These are phyloP conservation scores for Cryptoleucopteryx plumbea DNA, from an alignment of 2,113 vertebrate species.

Conservation along the genomic window DNA sequence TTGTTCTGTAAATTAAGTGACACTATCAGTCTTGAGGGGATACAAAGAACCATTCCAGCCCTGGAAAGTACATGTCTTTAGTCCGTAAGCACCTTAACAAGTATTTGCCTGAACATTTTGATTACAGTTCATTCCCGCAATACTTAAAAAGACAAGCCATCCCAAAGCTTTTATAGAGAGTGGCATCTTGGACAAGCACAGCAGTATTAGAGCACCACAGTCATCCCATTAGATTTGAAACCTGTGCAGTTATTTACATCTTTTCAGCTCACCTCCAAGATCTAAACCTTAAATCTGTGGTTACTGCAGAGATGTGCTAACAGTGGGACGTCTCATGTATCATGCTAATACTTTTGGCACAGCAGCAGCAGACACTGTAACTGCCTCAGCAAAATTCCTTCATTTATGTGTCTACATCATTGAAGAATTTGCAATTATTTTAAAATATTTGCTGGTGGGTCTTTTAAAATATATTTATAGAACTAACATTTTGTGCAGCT, in stretches of 20 bases:
- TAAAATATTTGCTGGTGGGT: not conserved
- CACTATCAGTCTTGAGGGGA: not conserved
- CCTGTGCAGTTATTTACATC: not conserved
- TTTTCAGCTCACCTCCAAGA: not conserved
- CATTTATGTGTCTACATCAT: not conserved
- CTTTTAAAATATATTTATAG: not conserved
- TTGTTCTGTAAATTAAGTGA: not conserved
- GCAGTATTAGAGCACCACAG: not conserved
- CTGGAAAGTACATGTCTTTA: not conserved
- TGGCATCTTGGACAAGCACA: not conserved
- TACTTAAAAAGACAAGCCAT: not conserved
- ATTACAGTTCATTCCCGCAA: not conserved
- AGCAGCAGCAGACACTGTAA: not conserved
- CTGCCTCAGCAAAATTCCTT: not conserved
- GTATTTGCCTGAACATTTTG: not conserved
- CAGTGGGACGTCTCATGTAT: not conserved
- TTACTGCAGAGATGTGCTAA: not conserved
- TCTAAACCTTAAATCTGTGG: not conserved
- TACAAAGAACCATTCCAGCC: not conserved
- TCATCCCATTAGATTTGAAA: not conserved
- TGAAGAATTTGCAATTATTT: not conserved
- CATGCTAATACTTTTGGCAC: not conserved
- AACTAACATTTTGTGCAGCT: not conserved
- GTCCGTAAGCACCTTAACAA: not conserved
- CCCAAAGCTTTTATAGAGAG: not conserved